Base-by-base conservation (phyloP, 2,113 vertebrate genomes). In the Marcusenius ussheri region DNA sequence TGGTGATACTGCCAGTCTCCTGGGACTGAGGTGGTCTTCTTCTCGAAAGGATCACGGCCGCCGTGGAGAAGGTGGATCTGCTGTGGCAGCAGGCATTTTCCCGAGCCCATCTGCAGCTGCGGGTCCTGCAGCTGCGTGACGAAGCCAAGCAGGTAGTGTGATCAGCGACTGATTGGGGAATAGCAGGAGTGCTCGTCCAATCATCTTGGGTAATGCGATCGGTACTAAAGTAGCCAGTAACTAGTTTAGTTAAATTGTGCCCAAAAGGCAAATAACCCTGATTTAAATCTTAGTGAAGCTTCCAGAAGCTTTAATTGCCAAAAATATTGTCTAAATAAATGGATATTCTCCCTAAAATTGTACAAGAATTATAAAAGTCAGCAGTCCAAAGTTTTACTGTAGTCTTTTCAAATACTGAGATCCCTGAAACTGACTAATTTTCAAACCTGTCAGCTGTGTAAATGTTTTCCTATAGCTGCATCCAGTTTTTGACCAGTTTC, bases 31-130 rank as follows among this genome's bases (percentile, higher is more conserved):
- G 42, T 83, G 39, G 39, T 24, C 45, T 87, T 42, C 86, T 19
- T 27, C 39, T 88, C 89, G 1, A 11, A 90, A 96, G 96, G 91
- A 95, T 96, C 62, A 94, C 91, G 8, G 89, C 94, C 2, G 95
- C 95, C 0, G 93, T 95, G 92, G 93, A 95, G 7, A 96, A 95
- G 49, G 94, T 96, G 89, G 95, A 95, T 91, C 90, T 95, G 88
- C 92, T 96, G 90, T 96, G 96, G 96, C 93, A 94, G 87, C 95
- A 94, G 90, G 93, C 91, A 3, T 95, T 95, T 27, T 93, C 92
- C 24, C 94, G 91, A 66, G 93, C 95, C 10, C 93, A 77, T 3
- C 46, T 94, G 24, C 95, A 93, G 88, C 93, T 96, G 39, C 93
- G 92, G 58, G 47, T 95, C 53, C 90, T 95, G 66, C 94, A 94